Percentiles rank a stretch among this genome's conserved stretches.
Evolutionary conservation across 2,797 vertebrate genomes (phyloP).

Genomic region (Oceanodroma leucorhoa): DNA sequence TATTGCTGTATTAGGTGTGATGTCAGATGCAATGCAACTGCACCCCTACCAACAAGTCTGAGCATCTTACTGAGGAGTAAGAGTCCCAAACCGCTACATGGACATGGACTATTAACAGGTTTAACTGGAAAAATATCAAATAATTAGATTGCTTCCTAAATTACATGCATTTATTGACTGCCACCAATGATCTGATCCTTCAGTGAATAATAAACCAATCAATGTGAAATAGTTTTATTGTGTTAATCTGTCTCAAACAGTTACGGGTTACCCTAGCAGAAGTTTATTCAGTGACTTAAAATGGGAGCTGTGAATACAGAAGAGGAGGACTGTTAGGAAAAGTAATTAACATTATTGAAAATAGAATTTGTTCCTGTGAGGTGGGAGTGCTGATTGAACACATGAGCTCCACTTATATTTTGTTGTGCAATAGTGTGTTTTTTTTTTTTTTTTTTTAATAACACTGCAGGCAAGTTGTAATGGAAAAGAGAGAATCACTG

Average conservation of each 20-base stretch:
- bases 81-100: not conserved
- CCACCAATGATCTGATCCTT: not conserved
- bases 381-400: conserved; percentile 18
- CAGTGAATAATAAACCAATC: not conserved
- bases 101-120: not conserved
- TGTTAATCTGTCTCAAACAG: not conserved
- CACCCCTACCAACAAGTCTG: not conserved
- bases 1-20: not conserved
- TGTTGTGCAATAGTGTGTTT: not conserved
- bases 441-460: not conserved
- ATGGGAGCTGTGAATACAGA: not conserved
- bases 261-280: not conserved
- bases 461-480: not conserved
- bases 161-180: not conserved
- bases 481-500: not conserved
- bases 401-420: not conserved
- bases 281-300: not conserved
- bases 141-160: not conserved
- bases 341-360: conserved; percentile 21
- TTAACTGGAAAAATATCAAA: not conserved
- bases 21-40: not conserved
- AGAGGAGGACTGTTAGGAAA: not conserved
- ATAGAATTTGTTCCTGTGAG: conserved; percentile 16
- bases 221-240: not conserved
- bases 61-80: not conserved